phyloP scores from a whole-genome alignment of 2,113 vertebrate genomes.

The human region GRCh38 chrX:149041501-149042000 shows the following conservation, averaged over 20 bases:
- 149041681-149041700: conserved; percentile 67
- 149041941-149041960: not conserved
- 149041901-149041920: not conserved
- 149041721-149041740: conserved; percentile 19
- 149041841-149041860: not conserved
- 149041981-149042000: not conserved
- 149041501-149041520: conserved; percentile 86
- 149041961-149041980: conserved; percentile 18
- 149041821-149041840: not conserved
- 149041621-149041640: conserved; percentile 54
- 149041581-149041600: conserved; percentile 75
- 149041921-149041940: conserved; percentile 19
- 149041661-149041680: conserved; percentile 63
- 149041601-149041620: conserved; percentile 59
- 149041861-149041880: not conserved
- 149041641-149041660: conserved; percentile 74
- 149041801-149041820: not conserved
- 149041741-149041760: not conserved
- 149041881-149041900: not conserved
- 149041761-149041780: not conserved
- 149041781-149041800: not conserved
- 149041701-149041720: conserved; percentile 50
- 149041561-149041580: conserved; percentile 77
- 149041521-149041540: conserved; percentile 84
- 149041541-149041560: conserved; percentile 76